These are phyloP conservation scores for Gadus chalcogrammus DNA, from an alignment of 2,113 vertebrate species.

Conservation along the genomic window DNA sequence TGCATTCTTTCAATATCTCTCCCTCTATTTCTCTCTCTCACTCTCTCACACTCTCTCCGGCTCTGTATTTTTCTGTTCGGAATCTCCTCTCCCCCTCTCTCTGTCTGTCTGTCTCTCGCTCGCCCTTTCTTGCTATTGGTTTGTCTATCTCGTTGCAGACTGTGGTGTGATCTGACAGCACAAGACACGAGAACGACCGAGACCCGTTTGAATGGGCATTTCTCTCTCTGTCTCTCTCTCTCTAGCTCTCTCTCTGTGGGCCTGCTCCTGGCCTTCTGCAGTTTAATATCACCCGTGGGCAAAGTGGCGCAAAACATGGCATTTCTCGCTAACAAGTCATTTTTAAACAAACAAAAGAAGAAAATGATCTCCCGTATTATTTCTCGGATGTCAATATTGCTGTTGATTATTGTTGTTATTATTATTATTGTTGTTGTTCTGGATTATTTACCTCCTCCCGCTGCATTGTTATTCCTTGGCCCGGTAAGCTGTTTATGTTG, in stretches of 20 bases:
- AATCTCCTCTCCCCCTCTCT: conserved; percentile 23
- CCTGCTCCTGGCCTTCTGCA: conserved; percentile 31
- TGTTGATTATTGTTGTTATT: conserved; percentile 57
- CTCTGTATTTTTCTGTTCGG: conserved; percentile 3
- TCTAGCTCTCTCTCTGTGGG: conserved; percentile 1
- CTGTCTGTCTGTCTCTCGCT: conserved; percentile 12
- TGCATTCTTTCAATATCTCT: conserved; percentile 27
- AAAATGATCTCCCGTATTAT: conserved; percentile 34
- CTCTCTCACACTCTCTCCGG: neutral
- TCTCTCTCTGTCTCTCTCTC: too few relatives aligned
- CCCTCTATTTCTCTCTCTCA: neutral
- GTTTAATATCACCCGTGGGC: neutral
- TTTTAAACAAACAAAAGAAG: conserved; percentile 11
- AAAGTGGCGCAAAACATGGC: conserved; percentile 40
- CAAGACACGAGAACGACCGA: conserved; percentile 21
- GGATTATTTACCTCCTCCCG: conserved; percentile 52
- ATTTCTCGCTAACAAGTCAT: conserved; percentile 45
- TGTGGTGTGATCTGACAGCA: conserved; percentile 20
- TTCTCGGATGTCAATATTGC: conserved; percentile 59
- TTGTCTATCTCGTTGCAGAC: conserved; percentile 29
- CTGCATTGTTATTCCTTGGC: conserved; percentile 58
- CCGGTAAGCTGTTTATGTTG: conserved; percentile 49
- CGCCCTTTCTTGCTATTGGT: conserved; percentile 2
- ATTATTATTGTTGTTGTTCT: conserved; percentile 49
- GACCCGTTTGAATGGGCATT: conserved; percentile 11